phyloP scores from a whole-genome alignment of 1,140 invertebrate genomes.

The Pseudomyrmex gracilis region DNA sequence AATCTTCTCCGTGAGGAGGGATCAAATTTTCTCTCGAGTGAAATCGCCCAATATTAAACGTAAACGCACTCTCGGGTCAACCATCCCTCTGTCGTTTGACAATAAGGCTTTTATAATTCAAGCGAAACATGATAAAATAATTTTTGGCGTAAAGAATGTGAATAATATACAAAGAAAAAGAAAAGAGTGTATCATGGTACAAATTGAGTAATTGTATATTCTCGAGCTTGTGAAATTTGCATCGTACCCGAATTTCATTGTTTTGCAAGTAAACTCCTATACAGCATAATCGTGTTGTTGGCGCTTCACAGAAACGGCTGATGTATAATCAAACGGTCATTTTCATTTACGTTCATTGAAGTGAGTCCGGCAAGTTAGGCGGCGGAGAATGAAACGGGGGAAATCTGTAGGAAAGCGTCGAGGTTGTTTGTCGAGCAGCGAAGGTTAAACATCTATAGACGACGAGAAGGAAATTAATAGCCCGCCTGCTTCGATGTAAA shows the following conservation, averaged over 20 bases:
- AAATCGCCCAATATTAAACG: slow-evolving; percentile 58
- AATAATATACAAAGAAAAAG: not conserved
- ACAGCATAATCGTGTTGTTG: slow-evolving; percentile 5
- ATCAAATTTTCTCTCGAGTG: slow-evolving; percentile 51
- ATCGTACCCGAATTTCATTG: not conserved
- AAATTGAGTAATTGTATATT: not conserved
- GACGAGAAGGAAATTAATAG: slow-evolving; percentile 64
- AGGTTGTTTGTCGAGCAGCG: slow-evolving; percentile 65
- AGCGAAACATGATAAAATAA: slow-evolving; percentile 30
- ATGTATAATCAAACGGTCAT: slow-evolving; percentile 46
- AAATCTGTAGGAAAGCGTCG: slow-evolving; percentile 34
- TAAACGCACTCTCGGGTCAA: slow-evolving; percentile 55
- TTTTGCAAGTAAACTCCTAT: slow-evolving; percentile 12
- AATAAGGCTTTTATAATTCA: slow-evolving; percentile 45
- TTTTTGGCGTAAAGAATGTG: slow-evolving; percentile 15
- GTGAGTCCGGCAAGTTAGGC: not conserved
- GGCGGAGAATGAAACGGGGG: slow-evolving; percentile 40
- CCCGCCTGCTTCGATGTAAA: slow-evolving; percentile 62
- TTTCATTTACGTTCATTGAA: slow-evolving; percentile 38
- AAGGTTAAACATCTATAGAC: slow-evolving; percentile 63
- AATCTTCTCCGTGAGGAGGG: slow-evolving; percentile 42
- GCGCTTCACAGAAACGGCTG: not conserved
- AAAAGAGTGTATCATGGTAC: not conserved
- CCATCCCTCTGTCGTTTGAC: slow-evolving; percentile 24
- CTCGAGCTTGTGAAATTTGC: not conserved